Percentiles rank a stretch among this genome's conserved stretches.
Evolutionary conservation across 2,888 invertebrate genomes (phyloP).

Genomic region (Drosophila setosimentum): DNA sequence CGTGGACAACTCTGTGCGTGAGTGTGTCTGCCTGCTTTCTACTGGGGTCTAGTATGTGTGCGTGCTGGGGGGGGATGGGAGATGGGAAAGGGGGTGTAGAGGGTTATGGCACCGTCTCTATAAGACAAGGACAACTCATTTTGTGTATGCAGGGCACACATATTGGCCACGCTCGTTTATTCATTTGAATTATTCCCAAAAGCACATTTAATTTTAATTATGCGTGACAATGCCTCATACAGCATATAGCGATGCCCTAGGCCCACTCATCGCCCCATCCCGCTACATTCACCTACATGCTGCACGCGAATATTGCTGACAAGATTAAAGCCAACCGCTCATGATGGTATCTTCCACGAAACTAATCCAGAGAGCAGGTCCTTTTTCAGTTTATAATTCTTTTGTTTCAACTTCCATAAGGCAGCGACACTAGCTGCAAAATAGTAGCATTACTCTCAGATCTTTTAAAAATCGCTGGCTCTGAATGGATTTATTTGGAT

Average conservation of each 20-base stretch:
- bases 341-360: neutral
- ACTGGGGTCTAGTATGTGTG: neutral
- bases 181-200: slow-evolving; percentile 83
- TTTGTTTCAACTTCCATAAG: neutral
- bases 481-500: slow-evolving; percentile 10
- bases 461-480: neutral
- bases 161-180: slow-evolving; percentile 73
- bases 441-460: slow-evolving; percentile 5
- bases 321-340: slow-evolving; percentile 48
- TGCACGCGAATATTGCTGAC: slow-evolving; percentile 36
- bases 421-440: slow-evolving; percentile 1
- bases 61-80: neutral
- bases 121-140: slow-evolving; percentile 57
- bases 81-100: neutral
- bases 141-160: slow-evolving; percentile 79
- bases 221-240: slow-evolving; percentile 83
- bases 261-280: neutral
- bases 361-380: neutral
- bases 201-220: slow-evolving; percentile 85
- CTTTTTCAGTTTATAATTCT: neutral
- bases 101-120: slow-evolving; percentile 6
- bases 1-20: slow-evolving; percentile 11
- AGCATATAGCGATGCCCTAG: slow-evolving; percentile 40
- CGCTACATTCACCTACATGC: neutral
- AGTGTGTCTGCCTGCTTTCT: neutral